Percentiles rank a stretch among this genome's conserved stretches.
These are phyloP conservation scores for Halictus rubicundus DNA, from an alignment of 1,140 invertebrate species.

Conservation along the genomic window DNA sequence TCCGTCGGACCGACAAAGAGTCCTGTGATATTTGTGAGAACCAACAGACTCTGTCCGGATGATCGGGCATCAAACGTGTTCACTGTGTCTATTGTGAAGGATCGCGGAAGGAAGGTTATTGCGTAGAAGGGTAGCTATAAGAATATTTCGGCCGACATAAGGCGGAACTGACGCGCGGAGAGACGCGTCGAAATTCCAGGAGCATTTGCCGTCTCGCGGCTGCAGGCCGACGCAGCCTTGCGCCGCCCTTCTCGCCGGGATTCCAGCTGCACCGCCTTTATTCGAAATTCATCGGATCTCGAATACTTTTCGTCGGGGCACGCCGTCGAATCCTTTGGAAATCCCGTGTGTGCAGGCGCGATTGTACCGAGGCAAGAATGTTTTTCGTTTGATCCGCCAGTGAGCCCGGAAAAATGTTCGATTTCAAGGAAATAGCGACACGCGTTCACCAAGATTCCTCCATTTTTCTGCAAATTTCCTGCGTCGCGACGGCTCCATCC, in stretches of 20 bases:
- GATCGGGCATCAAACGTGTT: not conserved
- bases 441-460: not conserved
- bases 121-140: constrained; percentile 15
- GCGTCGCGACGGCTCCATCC: not conserved
- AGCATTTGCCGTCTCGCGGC: constrained; percentile 11
- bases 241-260: not conserved
- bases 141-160: constrained; percentile 9
- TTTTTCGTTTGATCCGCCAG: constrained; percentile 36
- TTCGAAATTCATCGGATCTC: constrained; percentile 46
- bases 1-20: not conserved
- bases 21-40: not conserved
- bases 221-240: not conserved
- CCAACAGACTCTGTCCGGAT: not conserved
- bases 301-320: constrained; percentile 34
- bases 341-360: constrained; percentile 10
- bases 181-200: constrained; percentile 15
- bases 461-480: constrained; percentile 16
- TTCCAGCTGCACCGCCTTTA: constrained; percentile 31
- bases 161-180: too few relatives aligned
- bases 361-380: constrained; percentile 34
- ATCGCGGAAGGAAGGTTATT: not conserved
- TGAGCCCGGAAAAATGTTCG: constrained; percentile 22
- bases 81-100: not conserved
- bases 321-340: constrained; percentile 25
- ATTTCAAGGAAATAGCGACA: constrained; percentile 31